Evolutionary conservation across 2,113 vertebrate genomes (phyloP).

Genomic region (Heteronetta atricapilla): DNA sequence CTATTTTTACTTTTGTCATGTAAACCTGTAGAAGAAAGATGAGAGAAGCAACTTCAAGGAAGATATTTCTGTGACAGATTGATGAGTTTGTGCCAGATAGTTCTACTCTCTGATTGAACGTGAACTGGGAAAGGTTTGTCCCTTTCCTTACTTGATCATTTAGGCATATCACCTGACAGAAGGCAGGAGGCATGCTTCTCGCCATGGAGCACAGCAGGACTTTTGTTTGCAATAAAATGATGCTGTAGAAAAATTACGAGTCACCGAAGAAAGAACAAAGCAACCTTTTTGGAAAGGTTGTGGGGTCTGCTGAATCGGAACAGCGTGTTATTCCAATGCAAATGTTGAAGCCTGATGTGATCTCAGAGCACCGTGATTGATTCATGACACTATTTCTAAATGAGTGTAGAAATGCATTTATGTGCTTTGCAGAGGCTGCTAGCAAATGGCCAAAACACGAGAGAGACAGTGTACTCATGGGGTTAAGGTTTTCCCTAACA

Average conservation of each 20-base stretch:
- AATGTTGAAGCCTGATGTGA: not conserved
- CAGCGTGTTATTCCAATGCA: not conserved
- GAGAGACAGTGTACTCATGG: not conserved
- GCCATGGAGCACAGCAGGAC: not conserved
- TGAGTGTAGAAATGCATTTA: not conserved
- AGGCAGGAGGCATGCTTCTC: not conserved
- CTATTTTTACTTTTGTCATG: not conserved
- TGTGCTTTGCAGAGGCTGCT: not conserved
- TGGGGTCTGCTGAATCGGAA: not conserved
- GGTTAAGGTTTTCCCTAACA: not conserved
- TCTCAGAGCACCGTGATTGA: not conserved
- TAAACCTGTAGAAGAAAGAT: not conserved
- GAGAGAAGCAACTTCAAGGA: not conserved
- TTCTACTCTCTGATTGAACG: rapidly evolving
- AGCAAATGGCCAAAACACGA: not conserved
- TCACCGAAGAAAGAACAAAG: not conserved
- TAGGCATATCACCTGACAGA: not conserved
- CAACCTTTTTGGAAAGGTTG: not conserved
- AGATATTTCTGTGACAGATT: not conserved
- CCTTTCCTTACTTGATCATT: not conserved
- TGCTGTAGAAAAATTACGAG: not conserved
- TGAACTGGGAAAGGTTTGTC: not conserved
- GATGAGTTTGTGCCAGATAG: not conserved
- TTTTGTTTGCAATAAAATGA: not conserved
- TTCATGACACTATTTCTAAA: not conserved